Evolutionary conservation across 2,113 vertebrate genomes (phyloP).

Genomic region (Brachyhypopomus occidentalis): DNA sequence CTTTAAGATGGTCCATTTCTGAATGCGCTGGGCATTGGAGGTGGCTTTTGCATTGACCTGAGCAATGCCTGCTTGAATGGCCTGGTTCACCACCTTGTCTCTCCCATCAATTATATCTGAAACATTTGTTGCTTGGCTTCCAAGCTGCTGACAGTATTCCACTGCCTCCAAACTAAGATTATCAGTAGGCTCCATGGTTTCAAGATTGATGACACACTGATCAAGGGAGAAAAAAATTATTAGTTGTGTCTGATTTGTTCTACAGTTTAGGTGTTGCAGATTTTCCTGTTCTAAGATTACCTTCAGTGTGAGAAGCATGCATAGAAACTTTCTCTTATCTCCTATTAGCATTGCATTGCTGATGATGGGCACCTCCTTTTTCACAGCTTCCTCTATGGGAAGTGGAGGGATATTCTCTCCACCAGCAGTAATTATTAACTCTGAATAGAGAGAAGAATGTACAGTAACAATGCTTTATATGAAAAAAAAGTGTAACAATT

Average conservation of each 20-base stretch:
- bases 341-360: slow-evolving; percentile 85
- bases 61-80: slow-evolving; percentile 81
- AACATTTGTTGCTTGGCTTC: slow-evolving; percentile 79
- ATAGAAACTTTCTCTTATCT: slow-evolving; percentile 85
- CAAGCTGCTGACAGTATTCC: slow-evolving; percentile 78
- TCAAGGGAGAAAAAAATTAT: slow-evolving; percentile 8
- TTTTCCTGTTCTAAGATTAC: slow-evolving; percentile 61
- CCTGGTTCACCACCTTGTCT: slow-evolving; percentile 72
- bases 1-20: slow-evolving; percentile 82
- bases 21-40: slow-evolving; percentile 80
- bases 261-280: not conserved
- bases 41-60: slow-evolving; percentile 75
- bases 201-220: slow-evolving; percentile 76
- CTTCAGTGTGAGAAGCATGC: slow-evolving; percentile 86
- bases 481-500: not conserved
- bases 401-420: slow-evolving; percentile 85
- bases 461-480: slow-evolving; percentile 32
- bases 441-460: slow-evolving; percentile 60
- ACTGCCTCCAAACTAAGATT: slow-evolving; percentile 77
- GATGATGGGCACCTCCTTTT: slow-evolving; percentile 80
- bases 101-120: slow-evolving; percentile 74
- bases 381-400: slow-evolving; percentile 84
- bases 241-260: not conserved
- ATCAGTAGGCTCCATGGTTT: slow-evolving; percentile 82
- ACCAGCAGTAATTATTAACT: slow-evolving; percentile 85